Base-by-base conservation (phyloP, 2,113 vertebrate species). In the Brachyhypopomus gauderio region DNA sequence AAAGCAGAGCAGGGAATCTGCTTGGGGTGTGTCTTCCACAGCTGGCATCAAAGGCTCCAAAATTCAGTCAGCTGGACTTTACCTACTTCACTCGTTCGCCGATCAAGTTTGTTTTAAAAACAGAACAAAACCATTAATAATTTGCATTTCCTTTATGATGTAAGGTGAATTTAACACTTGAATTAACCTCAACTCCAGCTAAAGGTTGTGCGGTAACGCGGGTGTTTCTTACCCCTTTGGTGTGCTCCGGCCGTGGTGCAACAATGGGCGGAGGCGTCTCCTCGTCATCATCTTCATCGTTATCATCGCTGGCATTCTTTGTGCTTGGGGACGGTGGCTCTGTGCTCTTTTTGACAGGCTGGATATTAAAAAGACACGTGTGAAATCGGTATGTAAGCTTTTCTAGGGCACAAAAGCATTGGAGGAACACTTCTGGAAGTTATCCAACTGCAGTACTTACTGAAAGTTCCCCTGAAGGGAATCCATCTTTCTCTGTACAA, bases 191-290 rank as follows among this genome's bases (percentile, higher is more conserved):
- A 63, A 16, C 8, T 1, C 9, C 12, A 25, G 62, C 45, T 20
- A n/a, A 71, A 63, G 52, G 25, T 12, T 27, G 20, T 8, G 25
- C 1, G 14, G 2, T 5, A 12, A 55, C 1, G 19, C 0, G 4
- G 8, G 56, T 8, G 41, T 25, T 22, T 88, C 96, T 93, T 85
- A 98, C 97, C 69, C 97, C 98, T 93, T 98, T 98, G n/a, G 97
- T 99, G 88, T 98, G 95, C 82, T 98, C 96, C 8, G 97, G 97
- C 45, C 97, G 89, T 0, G 97, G 97, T 23, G 96, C 96, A 87
- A 98, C 96, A 81, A 96, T 86, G 27, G 97, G 97, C 78, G 97
- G 97, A 38, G 95, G 93, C 69, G 93, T 75, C 86, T 96, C 96
- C 56, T 94, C 93, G 0, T 94, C 92, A 0, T 98, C 97, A 0